A percentile compares a stretch with the other conserved stretches of the same genome.
phyloP scores from a whole-genome alignment of 1,140 invertebrate genomes.

The Cotesia glomerata region DNA sequence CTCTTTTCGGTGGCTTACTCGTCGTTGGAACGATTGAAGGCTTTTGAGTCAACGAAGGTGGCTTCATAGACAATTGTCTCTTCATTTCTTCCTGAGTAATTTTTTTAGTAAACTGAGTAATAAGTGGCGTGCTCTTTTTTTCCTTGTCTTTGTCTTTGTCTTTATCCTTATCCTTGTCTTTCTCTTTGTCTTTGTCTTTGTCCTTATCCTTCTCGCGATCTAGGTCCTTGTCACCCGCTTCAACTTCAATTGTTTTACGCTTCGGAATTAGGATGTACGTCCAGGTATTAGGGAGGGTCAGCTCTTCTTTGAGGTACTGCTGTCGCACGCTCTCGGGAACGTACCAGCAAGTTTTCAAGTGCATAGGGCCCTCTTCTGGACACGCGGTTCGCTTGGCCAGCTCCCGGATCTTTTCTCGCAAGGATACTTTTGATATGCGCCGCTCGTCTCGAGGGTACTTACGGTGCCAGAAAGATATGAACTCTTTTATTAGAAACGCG shows the following conservation, averaged over 20 bases:
- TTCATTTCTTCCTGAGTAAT: constrained; percentile 62
- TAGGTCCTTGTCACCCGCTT: constrained; percentile 25
- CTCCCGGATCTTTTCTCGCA: constrained; percentile 67
- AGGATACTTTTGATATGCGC: constrained; percentile 58
- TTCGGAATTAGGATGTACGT: constrained; percentile 60
- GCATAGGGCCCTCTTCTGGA: constrained; percentile 65
- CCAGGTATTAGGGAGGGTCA: constrained; percentile 67
- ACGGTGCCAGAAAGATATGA: constrained; percentile 66
- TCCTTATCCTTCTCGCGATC: constrained; percentile 32
- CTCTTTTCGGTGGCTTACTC: constrained; percentile 48
- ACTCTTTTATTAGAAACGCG: constrained; percentile 70
- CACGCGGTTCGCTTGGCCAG: constrained; percentile 68
- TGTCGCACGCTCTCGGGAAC: constrained; percentile 67
- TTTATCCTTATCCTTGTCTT: constrained; percentile 41
- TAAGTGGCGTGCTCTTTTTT: constrained; percentile 62
- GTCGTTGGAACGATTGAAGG: neutral
- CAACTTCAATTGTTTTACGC: constrained; percentile 27
- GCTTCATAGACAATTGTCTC: constrained; percentile 52
- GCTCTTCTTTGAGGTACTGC: constrained; percentile 64
- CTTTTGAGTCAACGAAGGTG: constrained; percentile 25
- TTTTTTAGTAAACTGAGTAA: constrained; percentile 67
- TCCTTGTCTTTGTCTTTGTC: constrained; percentile 45
- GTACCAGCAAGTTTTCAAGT: constrained; percentile 72
- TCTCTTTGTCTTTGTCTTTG: constrained; percentile 38
- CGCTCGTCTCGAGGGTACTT: constrained; percentile 38